Percentiles rank a stretch among this genome's conserved stretches.
These are phyloP conservation scores for Microdon myrmicae DNA, from an alignment of 2,888 invertebrate species.

Conservation along the genomic window DNA sequence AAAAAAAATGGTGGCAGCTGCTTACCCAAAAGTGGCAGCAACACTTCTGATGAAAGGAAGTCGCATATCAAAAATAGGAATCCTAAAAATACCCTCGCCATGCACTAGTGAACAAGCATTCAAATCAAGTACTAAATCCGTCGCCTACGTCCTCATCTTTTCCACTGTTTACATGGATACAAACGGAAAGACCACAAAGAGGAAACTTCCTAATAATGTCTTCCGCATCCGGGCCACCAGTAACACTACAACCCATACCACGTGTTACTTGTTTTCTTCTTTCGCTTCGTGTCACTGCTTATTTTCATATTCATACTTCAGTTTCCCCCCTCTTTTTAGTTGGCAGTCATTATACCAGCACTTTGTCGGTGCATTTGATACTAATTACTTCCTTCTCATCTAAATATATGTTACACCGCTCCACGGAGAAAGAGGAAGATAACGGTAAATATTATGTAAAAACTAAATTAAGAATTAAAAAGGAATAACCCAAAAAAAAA, in stretches of 20 bases:
- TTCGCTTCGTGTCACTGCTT: slow-evolving; percentile 1
- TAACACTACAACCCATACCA: slow-evolving; percentile 20
- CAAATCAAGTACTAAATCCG: slow-evolving; percentile 3
- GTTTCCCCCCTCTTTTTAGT: slow-evolving; percentile 4
- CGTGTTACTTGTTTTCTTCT: slow-evolving; percentile 31
- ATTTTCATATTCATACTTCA: slow-evolving; percentile 3
- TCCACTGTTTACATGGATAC: slow-evolving; percentile 15
- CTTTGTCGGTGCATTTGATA: slow-evolving; percentile 25
- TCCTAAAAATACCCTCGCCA: slow-evolving; percentile 30
- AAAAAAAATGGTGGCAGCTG: slow-evolving; percentile 37
- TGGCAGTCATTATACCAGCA: slow-evolving; percentile 21
- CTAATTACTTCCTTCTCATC: slow-evolving; percentile 46
- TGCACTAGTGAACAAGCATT: slow-evolving; percentile 17
- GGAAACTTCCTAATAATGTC: slow-evolving; percentile 55
- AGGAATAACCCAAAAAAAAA: background rate
- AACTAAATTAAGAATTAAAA: too few species aligned
- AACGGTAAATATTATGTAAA: too few species aligned
- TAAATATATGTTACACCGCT: slow-evolving; percentile 16
- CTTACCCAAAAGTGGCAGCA: slow-evolving; percentile 22
- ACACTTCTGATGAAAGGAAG: slow-evolving; percentile 21
- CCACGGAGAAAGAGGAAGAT: slow-evolving; percentile 6
- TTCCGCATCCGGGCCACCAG: slow-evolving; percentile 55
- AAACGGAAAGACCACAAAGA: slow-evolving; percentile 45
- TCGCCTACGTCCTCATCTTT: background rate
- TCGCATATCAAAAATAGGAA: slow-evolving; percentile 30